These are phyloP conservation scores for Panorpa germanica DNA, from an alignment of 2,888 invertebrate species.

Conservation along the genomic window DNA sequence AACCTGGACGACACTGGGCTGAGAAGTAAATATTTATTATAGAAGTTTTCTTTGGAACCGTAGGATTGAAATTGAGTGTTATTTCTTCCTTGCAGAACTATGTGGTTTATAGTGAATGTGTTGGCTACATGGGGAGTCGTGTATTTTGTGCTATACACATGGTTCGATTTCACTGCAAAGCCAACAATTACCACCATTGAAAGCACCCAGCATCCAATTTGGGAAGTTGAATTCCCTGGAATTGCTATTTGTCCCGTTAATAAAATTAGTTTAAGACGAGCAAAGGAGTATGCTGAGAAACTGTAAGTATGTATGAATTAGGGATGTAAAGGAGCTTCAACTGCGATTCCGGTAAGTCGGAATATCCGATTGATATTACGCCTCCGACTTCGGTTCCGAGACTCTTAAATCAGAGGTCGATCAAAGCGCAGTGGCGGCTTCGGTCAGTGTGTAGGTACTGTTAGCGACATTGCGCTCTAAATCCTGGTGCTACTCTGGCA, in stretches of 20 bases:
- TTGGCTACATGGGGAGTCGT: conserved; percentile 14
- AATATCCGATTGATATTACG: too few relatives aligned
- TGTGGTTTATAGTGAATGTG: conserved; percentile 17
- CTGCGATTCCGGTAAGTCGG: too few relatives aligned
- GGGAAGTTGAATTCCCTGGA: conserved; percentile 32
- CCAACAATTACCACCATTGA: conserved; percentile 29
- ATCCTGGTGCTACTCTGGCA: too few relatives aligned
- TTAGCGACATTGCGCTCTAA: too few relatives aligned
- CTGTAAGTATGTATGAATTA: conserved; percentile 21
- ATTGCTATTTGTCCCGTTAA: conserved; percentile 34
- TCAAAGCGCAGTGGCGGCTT: too few relatives aligned
- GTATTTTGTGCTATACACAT: conserved; percentile 14
- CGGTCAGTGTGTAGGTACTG: too few relatives aligned
- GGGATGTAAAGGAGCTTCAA: conserved; percentile 6
- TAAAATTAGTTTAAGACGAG: conserved; percentile 28
- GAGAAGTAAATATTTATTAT: too few relatives aligned
- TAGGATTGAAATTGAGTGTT: too few relatives aligned
- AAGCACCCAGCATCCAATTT: conserved; percentile 26
- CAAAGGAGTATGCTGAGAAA: conserved; percentile 19
- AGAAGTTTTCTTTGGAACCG: too few relatives aligned
- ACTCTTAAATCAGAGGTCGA: too few relatives aligned
- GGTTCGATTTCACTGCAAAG: conserved; percentile 16
- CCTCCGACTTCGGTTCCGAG: too few relatives aligned
- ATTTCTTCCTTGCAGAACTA: conserved; percentile 15
- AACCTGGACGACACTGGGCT: too few relatives aligned